Base-by-base conservation (phyloP, 2,888 invertebrate species). In the Sarcophaga carnaria region DNA sequence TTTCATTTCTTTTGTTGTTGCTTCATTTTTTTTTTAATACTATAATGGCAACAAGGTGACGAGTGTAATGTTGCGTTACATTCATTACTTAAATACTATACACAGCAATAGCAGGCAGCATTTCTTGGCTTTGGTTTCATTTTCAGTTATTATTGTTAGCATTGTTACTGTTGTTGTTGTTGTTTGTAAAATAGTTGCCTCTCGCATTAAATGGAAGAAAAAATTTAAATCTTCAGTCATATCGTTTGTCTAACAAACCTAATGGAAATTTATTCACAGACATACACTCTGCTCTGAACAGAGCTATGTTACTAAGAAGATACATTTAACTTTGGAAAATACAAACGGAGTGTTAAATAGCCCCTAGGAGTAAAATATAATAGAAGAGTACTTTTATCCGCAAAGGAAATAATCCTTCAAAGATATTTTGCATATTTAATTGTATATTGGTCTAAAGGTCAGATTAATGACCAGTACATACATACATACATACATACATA, bases 61-160 rank as follows among this genome's bases (percentile, higher is more conserved):
- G 87, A 86, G 85, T 85, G 87, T 88, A 88, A 87, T 88, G 88
- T 88, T 88, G 88, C 88, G 83, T 88, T 88, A 87, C 88, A 86
- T 74, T 78, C 85, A 80, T 84, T 84, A 80, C 76, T 22, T 64
- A 75, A 71, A 54, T 17, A 54, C 14, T 54, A 17, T 0, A 54
- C 5, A 54, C 54, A 54, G 54, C 17, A 54, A 12, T 54, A 54
- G 37, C 37, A 37, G 10, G 37, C 54, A 4, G 54, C 45, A 59
- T 66, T 27, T 45, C 71, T 70, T 74, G 67, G 67, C 63, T 84
- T 85, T 45, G 66, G 77, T 78, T 85, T 80, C 77, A 27, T 37
- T 77, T 81, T 85, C 49, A 54, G 12, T 25, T 76, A 27, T 45
- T 76, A 12, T 66, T 66, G 17, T 14, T 67, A 37, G 8, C 37